A percentile compares a stretch with the other conserved stretches of the same genome.
Conservation (phyloP, 2,113 vertebrate genomes). For the Pelusios castaneus region DNA sequence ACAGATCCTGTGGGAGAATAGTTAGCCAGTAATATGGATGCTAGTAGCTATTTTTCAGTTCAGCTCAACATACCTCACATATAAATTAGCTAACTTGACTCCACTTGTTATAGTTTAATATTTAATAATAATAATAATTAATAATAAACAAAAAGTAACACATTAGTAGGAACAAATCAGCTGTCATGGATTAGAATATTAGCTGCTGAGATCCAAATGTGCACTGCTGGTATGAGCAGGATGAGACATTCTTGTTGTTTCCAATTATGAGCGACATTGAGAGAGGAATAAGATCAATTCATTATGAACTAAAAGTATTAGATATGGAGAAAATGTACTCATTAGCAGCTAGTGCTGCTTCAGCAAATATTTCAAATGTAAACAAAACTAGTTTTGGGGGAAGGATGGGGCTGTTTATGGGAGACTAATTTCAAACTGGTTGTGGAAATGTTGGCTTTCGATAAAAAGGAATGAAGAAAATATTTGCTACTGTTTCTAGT, state of each 20-base stretch:
- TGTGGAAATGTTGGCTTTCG: background rate
- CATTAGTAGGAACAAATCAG: background rate
- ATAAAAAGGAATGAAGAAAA: background rate
- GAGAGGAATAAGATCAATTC: background rate
- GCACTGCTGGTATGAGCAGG: fast-evolving
- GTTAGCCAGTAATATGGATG: background rate
- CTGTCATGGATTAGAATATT: background rate
- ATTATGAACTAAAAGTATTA: background rate
- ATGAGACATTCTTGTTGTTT: background rate
- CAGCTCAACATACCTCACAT: background rate
- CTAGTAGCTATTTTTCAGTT: background rate
- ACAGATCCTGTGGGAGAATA: background rate
- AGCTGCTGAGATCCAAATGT: background rate
- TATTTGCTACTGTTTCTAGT: background rate
- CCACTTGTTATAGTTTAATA: background rate
- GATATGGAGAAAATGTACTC: background rate
- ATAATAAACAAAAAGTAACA: background rate
- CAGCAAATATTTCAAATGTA: background rate
- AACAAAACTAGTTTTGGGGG: background rate
- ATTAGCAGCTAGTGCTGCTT: background rate
- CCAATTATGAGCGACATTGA: background rate
- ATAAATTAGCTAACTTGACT: background rate
- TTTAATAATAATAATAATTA: background rate
- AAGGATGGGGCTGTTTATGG: background rate
- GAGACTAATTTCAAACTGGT: background rate